phyloP scores from a whole-genome alignment of 2,888 invertebrate species.

The Automeris io region DNA sequence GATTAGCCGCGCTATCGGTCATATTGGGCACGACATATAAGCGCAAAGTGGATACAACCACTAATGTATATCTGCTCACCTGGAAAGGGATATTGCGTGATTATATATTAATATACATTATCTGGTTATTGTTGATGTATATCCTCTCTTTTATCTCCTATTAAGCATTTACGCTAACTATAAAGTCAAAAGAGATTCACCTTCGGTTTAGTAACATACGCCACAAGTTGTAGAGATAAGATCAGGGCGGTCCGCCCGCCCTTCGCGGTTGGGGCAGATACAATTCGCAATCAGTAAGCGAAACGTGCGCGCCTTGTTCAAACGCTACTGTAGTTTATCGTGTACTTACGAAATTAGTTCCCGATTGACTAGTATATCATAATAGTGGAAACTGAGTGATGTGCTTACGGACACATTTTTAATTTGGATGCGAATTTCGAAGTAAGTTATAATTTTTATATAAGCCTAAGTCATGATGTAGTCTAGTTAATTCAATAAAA shows the following conservation, averaged over 20 bases:
- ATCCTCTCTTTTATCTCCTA: too few species aligned
- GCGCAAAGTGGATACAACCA: too few species aligned
- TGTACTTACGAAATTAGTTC: neutral
- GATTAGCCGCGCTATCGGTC: too few species aligned
- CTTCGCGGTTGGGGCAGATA: neutral
- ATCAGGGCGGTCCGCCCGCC: slow-evolving; percentile 63
- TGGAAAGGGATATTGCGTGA: too few species aligned
- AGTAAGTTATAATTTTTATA: neutral
- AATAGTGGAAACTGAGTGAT: neutral
- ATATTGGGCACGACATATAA: too few species aligned
- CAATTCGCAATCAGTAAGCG: slow-evolving; percentile 36
- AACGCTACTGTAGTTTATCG: slow-evolving; percentile 29
- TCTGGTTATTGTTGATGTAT: too few species aligned
- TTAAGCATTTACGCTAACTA: too few species aligned
- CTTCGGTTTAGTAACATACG: slow-evolving; percentile 15
- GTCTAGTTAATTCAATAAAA: too few species aligned
- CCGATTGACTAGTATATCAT: slow-evolving; percentile 1
- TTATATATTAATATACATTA: too few species aligned
- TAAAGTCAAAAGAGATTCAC: too few species aligned
- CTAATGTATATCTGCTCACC: too few species aligned
- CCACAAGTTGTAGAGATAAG: slow-evolving; percentile 37
- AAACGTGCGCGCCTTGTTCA: slow-evolving; percentile 38
- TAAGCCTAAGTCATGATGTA: too few species aligned
- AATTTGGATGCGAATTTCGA: neutral
- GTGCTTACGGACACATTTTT: neutral